Conservation (phyloP, 2,113 vertebrate species). For the Odocoileus hemionus region DNA sequence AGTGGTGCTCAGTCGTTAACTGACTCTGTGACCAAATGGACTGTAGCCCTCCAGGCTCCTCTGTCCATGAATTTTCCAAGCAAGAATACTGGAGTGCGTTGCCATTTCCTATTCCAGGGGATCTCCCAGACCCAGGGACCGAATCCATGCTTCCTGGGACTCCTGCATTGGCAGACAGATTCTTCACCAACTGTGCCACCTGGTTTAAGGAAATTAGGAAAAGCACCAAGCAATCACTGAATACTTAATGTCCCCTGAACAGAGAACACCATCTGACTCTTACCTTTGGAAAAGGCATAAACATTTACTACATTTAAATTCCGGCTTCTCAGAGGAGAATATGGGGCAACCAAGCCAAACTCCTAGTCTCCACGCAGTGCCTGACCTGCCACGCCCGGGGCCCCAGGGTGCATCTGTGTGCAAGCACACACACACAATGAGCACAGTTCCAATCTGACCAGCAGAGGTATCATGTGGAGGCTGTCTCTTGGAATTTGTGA, state of each 20-base stretch:
- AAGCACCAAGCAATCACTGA: not conserved
- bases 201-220: not conserved
- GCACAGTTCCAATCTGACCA: accelerated
- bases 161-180: not conserved
- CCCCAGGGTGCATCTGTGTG: accelerated
- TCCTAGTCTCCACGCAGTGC: accelerated
- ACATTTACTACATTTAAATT: not conserved
- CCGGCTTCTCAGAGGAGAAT: not conserved
- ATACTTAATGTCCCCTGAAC: not conserved
- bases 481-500: not conserved
- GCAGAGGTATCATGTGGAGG: accelerated
- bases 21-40: not conserved
- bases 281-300: not conserved
- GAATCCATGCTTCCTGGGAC: not conserved
- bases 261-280: not conserved
- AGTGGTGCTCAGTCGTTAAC: not conserved
- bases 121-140: not conserved
- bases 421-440: not conserved
- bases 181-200: not conserved
- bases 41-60: not conserved
- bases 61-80: not conserved
- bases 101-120: not conserved
- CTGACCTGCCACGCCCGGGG: accelerated
- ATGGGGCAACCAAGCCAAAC: accelerated
- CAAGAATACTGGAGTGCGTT: not conserved